Percentiles rank a stretch among this genome's conserved stretches.
Evolutionary conservation across 2,888 invertebrate genomes (phyloP).

Genomic region (Therioaphis trifolii): DNA sequence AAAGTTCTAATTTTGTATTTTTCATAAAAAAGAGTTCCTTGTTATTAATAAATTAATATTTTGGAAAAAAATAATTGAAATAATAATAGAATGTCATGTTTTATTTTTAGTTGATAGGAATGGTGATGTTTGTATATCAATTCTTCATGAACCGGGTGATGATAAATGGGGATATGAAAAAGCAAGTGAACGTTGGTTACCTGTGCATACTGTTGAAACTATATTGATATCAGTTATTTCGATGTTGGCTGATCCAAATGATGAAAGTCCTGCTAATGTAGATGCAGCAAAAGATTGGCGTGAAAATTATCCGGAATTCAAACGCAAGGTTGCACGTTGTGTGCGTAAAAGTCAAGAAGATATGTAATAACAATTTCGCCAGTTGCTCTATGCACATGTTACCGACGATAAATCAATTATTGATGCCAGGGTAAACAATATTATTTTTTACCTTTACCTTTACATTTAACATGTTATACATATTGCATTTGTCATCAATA

Average conservation of each 20-base stretch:
- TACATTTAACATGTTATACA: conserved; percentile 4
- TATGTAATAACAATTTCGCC: conserved; percentile 78
- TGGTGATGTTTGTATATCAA: conserved; percentile 98
- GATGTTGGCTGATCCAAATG: conserved; percentile 99
- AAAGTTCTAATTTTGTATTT: no score
- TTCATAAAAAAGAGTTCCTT: no score
- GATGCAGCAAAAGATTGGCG: conserved; percentile 99
- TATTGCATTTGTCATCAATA: conserved; percentile 37
- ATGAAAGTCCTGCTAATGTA: conserved; percentile 98
- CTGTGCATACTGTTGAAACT: conserved; percentile 98
- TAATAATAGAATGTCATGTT: background rate
- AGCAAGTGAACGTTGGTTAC: conserved; percentile 97
- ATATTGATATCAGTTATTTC: conserved; percentile 99
- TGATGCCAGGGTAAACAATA: conserved; percentile 58
- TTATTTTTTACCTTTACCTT: conserved; percentile 30
- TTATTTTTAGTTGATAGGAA: conserved; percentile 86
- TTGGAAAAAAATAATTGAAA: background rate
- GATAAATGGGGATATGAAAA: conserved; percentile 99
- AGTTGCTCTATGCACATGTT: conserved; percentile 53
- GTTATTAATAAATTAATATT: background rate
- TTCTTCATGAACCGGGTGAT: conserved; percentile 98
- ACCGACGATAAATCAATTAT: conserved; percentile 40
- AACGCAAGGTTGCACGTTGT: conserved; percentile 96
- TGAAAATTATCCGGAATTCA: conserved; percentile 96
- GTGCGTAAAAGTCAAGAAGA: conserved; percentile 99